Base-by-base conservation (phyloP, 2,797 vertebrate species). In the Sebastiscus albofasciatus region DNA sequence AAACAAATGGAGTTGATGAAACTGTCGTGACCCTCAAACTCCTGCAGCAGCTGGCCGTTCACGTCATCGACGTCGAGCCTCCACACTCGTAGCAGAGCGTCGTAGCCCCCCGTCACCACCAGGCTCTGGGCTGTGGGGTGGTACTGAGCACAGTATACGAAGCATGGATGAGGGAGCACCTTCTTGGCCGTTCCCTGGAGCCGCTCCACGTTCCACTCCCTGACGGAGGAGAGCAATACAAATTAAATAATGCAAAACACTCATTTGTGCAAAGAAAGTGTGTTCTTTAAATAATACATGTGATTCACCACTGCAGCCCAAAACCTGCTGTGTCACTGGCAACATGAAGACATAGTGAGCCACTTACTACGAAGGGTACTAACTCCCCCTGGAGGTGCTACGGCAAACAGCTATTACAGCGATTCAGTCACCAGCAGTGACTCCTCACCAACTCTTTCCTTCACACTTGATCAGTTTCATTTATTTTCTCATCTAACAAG, bases 1-100 rank as follows among this genome's bases (percentile, higher is more conserved):
- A 99, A 99, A 87, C 97, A 99, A 79, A 98, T 77, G 0, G 96
- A 95, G 87, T 99, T 99, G 92, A 99, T 95, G 85, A 99, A 99
- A 87, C 96, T 95, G 92, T 81, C 94, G 93, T 99, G 99, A 56
- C 96, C 96, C 70, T 98, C 97, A 72, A 98, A 96, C 90, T 99
- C 98, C 87, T 95, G 97, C 29, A 99, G 90, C 70, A 99, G 93
- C 36, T 96, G 95, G 16, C 97, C 97, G 36, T 97, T 95, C 55
- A 97, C 92, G 22, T 98, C 96, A 18, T 90, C 88, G 3, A 95
- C 94, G 6, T 97, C 95, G 7, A 98, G 90, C 84, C 95, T 96
- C 99, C 99, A 99, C 33, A 98, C 92, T 75, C 98, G 96, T 59
- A 99, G 89, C 56, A 98, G 84, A 3, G 95, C 90, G 90, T 99